Evolutionary conservation across 2,888 invertebrate species (phyloP).

Genomic region (Polydrusus cervinus): DNA sequence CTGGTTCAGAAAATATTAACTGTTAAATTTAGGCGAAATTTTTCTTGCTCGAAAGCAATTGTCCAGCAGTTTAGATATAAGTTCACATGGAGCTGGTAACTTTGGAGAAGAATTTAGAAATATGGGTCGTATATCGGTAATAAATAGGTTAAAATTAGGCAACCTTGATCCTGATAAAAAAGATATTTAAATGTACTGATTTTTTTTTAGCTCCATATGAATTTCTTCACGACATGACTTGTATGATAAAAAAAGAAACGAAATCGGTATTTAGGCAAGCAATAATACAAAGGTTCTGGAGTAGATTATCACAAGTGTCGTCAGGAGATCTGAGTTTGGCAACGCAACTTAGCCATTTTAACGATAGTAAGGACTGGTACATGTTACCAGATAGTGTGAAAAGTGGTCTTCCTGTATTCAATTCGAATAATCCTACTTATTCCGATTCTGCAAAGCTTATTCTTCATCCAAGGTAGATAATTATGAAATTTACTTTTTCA

Average conservation of each 20-base stretch:
- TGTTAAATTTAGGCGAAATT: no score
- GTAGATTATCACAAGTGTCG: constrained; percentile 77
- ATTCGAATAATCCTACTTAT: constrained; percentile 63
- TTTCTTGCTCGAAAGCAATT: no score
- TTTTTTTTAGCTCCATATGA: constrained; percentile 77
- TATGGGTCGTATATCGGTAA: no score
- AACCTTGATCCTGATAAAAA: no score
- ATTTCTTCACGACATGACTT: constrained; percentile 83
- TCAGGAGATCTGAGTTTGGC: constrained; percentile 80
- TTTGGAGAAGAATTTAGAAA: no score
- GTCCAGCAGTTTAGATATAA: no score
- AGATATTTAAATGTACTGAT: background rate
- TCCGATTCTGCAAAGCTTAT: constrained; percentile 66
- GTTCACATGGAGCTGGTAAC: no score
- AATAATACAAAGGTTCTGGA: constrained; percentile 80
- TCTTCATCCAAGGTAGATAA: constrained; percentile 71
- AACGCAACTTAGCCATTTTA: constrained; percentile 81
- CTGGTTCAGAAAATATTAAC: no score
- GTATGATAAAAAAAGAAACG: constrained; percentile 76
- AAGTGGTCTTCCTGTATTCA: constrained; percentile 82
- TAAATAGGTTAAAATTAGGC: no score
- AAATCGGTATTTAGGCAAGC: constrained; percentile 79
- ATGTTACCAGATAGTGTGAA: constrained; percentile 81
- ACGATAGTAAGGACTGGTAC: constrained; percentile 75
- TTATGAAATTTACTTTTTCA: no score